Base-by-base conservation (phyloP, 2,888 invertebrate genomes). In the Netelia melanura region DNA sequence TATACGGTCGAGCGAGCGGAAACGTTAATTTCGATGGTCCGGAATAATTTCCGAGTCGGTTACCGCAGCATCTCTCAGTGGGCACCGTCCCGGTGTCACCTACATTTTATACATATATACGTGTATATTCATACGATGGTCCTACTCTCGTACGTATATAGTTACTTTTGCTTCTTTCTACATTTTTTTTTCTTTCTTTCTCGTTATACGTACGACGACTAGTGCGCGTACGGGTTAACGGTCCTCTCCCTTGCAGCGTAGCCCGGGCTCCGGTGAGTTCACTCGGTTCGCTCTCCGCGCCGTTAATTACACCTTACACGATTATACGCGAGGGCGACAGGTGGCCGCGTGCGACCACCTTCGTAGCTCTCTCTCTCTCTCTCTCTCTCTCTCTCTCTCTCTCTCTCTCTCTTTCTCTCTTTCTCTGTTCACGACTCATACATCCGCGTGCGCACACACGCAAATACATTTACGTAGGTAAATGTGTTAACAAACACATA, bases 281-380 rank as follows among this genome's bases (percentile, higher is more conserved):
- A 44, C 75, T 62, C 56, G 43, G 25, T 58, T 76, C 74, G 52
- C 75, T 70, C 79, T 62, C 61, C 77, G 81, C 84, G 88, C 89
- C 89, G 90, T 90, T 91, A 91, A 91, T 91, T 91, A 88, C 88
- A 88, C 87, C 86, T 84, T 85, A 87, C 71, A 87, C 89, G 88
- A 91, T 90, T 91, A 76, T 61, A 90, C 89, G 86, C 82, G 64
- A 88, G 88, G 87, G 87, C 89, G 90, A 91, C 91, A 90, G 91
- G 91, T 91, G 91, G 89, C 87, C 87, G 81, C 86, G 88, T 88
- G 62, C 81, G 81, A 78, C 48, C 76, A 76, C 80, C 71, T 71
- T 78, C 68, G 75, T 72, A 44, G 70, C 25, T 6, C 48, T 21
- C 64, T 62, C 30, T 61, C 38, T 56, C 17, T n/a, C 9, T 71